Evolutionary conservation across 2,888 invertebrate species (phyloP).

Genomic region (Polydrusus pterygomalis): DNA sequence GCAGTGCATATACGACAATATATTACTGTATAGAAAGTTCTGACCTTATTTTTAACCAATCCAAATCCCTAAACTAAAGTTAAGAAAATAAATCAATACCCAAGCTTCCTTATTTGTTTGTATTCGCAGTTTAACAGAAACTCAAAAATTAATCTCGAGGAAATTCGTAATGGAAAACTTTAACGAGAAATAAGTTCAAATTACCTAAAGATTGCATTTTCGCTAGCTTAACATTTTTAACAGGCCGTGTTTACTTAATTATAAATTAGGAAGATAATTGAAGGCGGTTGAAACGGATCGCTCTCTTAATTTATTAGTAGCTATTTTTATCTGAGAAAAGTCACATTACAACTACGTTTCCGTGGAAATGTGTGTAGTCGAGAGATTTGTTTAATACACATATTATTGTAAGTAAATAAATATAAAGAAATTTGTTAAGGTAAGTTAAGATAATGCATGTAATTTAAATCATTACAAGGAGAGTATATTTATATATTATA

Average conservation of each 20-base stretch:
- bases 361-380: background rate
- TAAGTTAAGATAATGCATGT: too few relatives aligned
- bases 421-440: too few relatives aligned
- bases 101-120: constrained; percentile 7
- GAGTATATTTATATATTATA: too few relatives aligned
- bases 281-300: background rate
- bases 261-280: constrained; percentile 17
- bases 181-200: background rate
- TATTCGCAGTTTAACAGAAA: background rate
- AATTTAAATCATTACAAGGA: too few relatives aligned
- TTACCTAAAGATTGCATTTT: constrained; percentile 9
- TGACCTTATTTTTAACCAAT: too few relatives aligned
- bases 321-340: constrained; percentile 3
- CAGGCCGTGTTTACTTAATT: constrained; percentile 17
- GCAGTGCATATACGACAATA: too few relatives aligned
- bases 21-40: too few relatives aligned
- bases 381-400: background rate
- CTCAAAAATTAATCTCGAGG: background rate
- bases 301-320: constrained; percentile 1
- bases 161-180: background rate
- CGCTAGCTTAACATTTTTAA: constrained; percentile 1
- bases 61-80: too few relatives aligned
- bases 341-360: background rate
- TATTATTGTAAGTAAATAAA: too few relatives aligned
- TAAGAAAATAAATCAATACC: constrained; percentile 1